These are phyloP conservation scores for Fragum whitleyi DNA, from an alignment of 2,888 invertebrate species.

Conservation along the genomic window DNA sequence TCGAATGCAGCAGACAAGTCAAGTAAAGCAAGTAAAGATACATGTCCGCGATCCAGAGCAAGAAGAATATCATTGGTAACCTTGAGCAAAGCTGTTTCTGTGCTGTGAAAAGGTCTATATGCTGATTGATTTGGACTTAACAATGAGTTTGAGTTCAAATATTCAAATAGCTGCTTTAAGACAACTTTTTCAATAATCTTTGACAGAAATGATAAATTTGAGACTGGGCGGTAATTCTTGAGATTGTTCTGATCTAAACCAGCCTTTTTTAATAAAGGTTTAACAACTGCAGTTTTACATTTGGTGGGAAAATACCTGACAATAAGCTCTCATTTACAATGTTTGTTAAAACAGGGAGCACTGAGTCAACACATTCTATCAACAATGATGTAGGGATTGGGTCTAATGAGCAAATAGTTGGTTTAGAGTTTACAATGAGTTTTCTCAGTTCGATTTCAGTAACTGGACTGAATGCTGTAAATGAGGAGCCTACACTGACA, in stretches of 20 bases:
- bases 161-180: not conserved
- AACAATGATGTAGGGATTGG: not conserved
- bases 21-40: not conserved
- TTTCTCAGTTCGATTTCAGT: not conserved
- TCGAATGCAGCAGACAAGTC: conserved; percentile 9
- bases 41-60: not conserved
- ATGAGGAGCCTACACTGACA: not conserved
- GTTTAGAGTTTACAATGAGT: not conserved
- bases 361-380: not conserved
- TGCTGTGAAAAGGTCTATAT: not conserved
- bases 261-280: too few species aligned
- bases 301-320: not conserved
- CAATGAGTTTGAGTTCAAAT: conserved; percentile 1
- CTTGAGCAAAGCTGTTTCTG: not conserved
- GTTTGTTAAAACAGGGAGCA: not conserved
- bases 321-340: not conserved
- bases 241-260: not conserved
- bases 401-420: not conserved
- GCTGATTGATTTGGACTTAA: not conserved
- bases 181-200: conserved; percentile 9
- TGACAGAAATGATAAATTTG: conserved; percentile 4
- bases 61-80: not conserved
- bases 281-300: not conserved
- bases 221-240: not conserved
- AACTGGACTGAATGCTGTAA: not conserved